A percentile compares a stretch with the other conserved stretches of the same genome.
Evolutionary conservation across 2,888 invertebrate species (phyloP).

Genomic region (Ethmia dodecea): DNA sequence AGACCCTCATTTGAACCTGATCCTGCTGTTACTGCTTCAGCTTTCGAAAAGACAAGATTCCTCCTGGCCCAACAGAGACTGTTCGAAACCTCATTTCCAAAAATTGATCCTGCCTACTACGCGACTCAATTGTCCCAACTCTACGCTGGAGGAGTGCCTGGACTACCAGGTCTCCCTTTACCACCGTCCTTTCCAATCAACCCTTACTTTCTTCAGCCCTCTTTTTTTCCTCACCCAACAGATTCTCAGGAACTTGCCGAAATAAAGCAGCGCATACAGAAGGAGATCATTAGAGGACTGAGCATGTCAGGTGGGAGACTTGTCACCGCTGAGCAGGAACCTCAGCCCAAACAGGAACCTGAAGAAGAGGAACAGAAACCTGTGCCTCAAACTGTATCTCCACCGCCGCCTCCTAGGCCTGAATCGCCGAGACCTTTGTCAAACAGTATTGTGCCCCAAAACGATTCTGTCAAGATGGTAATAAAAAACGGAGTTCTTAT

Average conservation of each 20-base stretch:
- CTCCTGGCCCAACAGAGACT: slow-evolving; percentile 82
- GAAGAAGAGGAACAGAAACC: slow-evolving; percentile 77
- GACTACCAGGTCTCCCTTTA: slow-evolving; percentile 72
- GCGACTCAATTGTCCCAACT: slow-evolving; percentile 80
- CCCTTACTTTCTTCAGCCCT: slow-evolving; percentile 81
- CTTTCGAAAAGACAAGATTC: slow-evolving; percentile 76
- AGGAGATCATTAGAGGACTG: slow-evolving; percentile 79
- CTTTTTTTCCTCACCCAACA: slow-evolving; percentile 73
- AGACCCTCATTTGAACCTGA: slow-evolving; percentile 67
- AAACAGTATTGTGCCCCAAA: slow-evolving; percentile 53
- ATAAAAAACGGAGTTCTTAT: slow-evolving; percentile 93
- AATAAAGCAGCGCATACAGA: slow-evolving; percentile 82
- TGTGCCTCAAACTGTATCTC: slow-evolving; percentile 50
- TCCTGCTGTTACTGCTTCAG: slow-evolving; percentile 50
- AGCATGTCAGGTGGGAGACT: slow-evolving; percentile 85
- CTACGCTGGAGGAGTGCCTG: slow-evolving; percentile 75
- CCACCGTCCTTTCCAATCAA: slow-evolving; percentile 80
- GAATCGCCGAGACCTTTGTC: slow-evolving; percentile 73
- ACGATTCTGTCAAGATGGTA: slow-evolving; percentile 90
- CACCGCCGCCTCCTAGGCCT: slow-evolving; percentile 61
- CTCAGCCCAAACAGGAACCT: slow-evolving; percentile 58
- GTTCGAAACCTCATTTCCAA: slow-evolving; percentile 77
- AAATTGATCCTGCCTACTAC: slow-evolving; percentile 80
- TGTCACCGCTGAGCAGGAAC: slow-evolving; percentile 54
- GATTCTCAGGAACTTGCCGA: slow-evolving; percentile 80